A percentile compares a stretch with the other conserved stretches of the same genome.
These are phyloP conservation scores for Carlito syrichta DNA, from an alignment of 2,113 vertebrate genomes.

Conservation along the genomic window DNA sequence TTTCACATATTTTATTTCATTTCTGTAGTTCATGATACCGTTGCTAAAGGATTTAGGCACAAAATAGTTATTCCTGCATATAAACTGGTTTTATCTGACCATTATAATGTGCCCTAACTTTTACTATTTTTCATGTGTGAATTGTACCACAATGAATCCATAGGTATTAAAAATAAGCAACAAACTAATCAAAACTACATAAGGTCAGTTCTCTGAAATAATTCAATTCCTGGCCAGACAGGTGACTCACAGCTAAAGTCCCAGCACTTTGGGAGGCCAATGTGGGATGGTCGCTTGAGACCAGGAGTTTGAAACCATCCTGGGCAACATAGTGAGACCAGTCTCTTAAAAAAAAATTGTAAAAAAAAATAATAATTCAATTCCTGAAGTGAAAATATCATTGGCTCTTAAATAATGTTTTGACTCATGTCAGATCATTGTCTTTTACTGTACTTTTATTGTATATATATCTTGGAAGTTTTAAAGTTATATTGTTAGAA, in stretches of 20 bases:
- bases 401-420: neutral
- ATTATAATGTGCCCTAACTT: neutral
- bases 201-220: slow-evolving; percentile 2
- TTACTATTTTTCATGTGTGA: slow-evolving; percentile 15
- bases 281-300: too few species aligned
- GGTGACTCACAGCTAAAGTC: too few species aligned
- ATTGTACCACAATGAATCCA: neutral
- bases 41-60: neutral
- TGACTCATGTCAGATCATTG: neutral
- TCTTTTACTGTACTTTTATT: neutral
- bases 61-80: neutral
- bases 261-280: too few species aligned
- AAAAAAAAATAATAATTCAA: too few species aligned
- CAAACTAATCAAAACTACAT: neutral
- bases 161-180: neutral
- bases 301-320: too few species aligned
- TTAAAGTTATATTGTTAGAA: neutral
- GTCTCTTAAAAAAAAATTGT: too few species aligned
- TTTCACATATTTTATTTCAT: slow-evolving; percentile 39
- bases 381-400: slow-evolving; percentile 22
- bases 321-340: too few species aligned
- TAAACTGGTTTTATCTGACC: neutral
- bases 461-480: neutral
- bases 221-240: slow-evolving; percentile 2
- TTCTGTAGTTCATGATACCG: neutral